Conservation (phyloP, 2,797 vertebrate genomes). For the Taeniopygia guttata region DNA sequence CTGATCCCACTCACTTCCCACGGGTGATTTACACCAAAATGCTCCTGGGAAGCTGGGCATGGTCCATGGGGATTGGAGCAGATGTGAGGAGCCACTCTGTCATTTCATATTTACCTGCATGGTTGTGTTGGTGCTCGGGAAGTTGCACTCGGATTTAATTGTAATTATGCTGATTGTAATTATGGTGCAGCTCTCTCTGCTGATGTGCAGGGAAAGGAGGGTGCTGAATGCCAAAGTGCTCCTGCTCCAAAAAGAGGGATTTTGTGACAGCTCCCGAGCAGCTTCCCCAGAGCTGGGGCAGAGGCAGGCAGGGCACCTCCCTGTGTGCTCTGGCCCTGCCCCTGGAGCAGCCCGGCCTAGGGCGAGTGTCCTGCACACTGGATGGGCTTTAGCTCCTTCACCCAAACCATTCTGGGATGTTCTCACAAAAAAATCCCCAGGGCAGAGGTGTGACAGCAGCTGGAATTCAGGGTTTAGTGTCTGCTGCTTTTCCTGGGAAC, state of each 20-base stretch:
- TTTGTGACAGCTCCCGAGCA: constrained; percentile 29
- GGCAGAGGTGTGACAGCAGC: background rate
- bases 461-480: background rate
- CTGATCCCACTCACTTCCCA: background rate
- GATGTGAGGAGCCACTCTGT: background rate
- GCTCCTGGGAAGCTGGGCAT: background rate
- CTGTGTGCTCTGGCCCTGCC: background rate
- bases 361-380: background rate
- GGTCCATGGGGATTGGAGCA: too few relatives aligned
- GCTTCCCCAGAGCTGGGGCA: background rate
- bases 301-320: background rate
- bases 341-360: background rate
- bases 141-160: background rate
- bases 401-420: background rate
- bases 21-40: background rate
- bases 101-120: background rate
- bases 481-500: background rate
- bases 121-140: background rate
- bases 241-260: constrained; percentile 11
- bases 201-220: background rate
- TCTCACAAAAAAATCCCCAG: accelerated
- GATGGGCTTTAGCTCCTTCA: accelerated
- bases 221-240: background rate
- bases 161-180: background rate
- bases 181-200: background rate